Base-by-base conservation (phyloP, 2,113 vertebrate genomes). In the Pygoscelis antarcticus region DNA sequence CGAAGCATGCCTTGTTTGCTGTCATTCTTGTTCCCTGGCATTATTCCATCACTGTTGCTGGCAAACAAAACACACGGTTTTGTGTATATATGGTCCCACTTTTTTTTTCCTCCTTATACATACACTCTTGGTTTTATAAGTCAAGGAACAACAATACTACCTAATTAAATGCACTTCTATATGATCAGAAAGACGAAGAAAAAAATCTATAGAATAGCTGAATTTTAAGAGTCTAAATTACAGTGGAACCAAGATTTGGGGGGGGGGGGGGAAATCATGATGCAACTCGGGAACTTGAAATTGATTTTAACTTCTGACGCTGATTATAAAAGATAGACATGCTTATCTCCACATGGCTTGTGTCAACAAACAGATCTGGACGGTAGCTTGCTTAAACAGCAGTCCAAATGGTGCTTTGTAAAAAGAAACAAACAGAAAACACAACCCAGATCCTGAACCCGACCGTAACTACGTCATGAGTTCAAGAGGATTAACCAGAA, bases 401-500 rank as follows among this genome's bases (percentile, higher is more conserved):
- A 64, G 55, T 14, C 60, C 57, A 83, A 61, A 77, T 7, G 2
- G 54, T 40, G 42, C 25, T 32, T 86, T 61, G 77, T 78, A 27
- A 55, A 62, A 55, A 40, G 19, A 62, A 70, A 55, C 21, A 47
- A 60, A 32, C 7, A 58, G 30, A 68, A 86, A 77, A 40, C 34
- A 52, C 20, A 23, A 7, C 29, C 66, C 13, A 0, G 64, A 62
- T 22, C 32, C 61, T 11, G 1, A 85, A 40, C 49, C 23, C 2
- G 1, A 26, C 25, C 11, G 4, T 29, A 93, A 51, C 44, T 38
- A 69, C 3, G 0, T 19, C 19, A n/a, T 1, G 0, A 77, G 30
- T 69, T 78, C 46, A 62, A 79, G 78, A 62, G 32, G 27, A 79
- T 46, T 30, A 69, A 38, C 36, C 29, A 72, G 65, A 78, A 78